Percentiles rank a stretch among this genome's conserved stretches.
Evolutionary conservation across 2,888 invertebrate species (phyloP).

Genomic region (Coleophora deauratella): DNA sequence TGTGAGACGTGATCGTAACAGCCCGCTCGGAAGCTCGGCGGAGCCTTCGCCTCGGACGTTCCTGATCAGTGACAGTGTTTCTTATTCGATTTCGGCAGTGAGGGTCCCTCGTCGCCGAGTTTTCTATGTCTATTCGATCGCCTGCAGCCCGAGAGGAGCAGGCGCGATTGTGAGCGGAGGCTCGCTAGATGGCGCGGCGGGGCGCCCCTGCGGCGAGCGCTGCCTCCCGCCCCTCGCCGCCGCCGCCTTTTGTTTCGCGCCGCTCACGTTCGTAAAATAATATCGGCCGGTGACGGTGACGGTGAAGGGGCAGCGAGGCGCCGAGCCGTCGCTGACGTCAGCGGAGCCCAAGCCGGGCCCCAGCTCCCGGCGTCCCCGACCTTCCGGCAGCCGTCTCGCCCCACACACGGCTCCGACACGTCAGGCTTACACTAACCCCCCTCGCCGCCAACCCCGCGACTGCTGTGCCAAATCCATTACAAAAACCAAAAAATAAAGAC

Average conservation of each 20-base stretch:
- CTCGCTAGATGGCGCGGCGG: constrained; percentile 67
- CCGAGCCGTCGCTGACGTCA: constrained; percentile 70
- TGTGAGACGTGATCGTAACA: constrained; percentile 18
- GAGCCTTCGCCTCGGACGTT: constrained; percentile 19
- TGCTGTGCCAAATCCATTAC: constrained; percentile 44
- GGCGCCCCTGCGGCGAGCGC: constrained; percentile 71
- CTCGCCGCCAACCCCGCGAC: constrained; percentile 32
- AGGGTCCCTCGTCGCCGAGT: constrained; percentile 48
- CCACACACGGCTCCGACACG: constrained; percentile 54
- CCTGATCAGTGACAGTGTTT: constrained; percentile 57
- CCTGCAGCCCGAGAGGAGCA: constrained; percentile 63
- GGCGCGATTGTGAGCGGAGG: constrained; percentile 63
- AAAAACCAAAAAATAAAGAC: constrained; percentile 18
- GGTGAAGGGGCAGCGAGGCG: constrained; percentile 59
- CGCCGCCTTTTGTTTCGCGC: constrained; percentile 66
- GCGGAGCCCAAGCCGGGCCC: constrained; percentile 58
- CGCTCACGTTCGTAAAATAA: constrained; percentile 66
- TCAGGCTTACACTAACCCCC: constrained; percentile 51
- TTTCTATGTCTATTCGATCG: constrained; percentile 67
- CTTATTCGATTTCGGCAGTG: constrained; percentile 35
- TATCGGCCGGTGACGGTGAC: constrained; percentile 62
- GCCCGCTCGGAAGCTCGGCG: constrained; percentile 15
- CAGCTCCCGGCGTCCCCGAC: constrained; percentile 65
- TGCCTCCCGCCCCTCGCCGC: constrained; percentile 62
- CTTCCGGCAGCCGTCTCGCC: constrained; percentile 61